These are phyloP conservation scores for Pseudachorutes palmiensis DNA, from an alignment of 1,140 invertebrate genomes.

Conservation along the genomic window DNA sequence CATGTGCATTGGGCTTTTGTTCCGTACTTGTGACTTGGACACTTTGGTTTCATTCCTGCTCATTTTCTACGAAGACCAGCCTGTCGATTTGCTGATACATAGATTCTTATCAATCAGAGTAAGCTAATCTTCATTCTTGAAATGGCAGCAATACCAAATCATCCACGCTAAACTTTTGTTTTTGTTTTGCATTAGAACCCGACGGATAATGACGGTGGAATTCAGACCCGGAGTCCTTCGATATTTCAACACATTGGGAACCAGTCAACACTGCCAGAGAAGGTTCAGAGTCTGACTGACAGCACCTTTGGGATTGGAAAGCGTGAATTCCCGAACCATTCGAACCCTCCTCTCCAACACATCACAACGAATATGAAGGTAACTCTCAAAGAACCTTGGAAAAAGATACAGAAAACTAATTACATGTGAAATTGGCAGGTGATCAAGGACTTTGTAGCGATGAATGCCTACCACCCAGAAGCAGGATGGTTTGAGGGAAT, in stretches of 20 bases:
- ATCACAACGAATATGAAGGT: slow-evolving; percentile 32
- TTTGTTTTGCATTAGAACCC: slow-evolving; percentile 9
- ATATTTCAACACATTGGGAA: slow-evolving; percentile 36
- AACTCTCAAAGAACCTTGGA: not conserved
- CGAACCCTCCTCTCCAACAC: slow-evolving; percentile 20
- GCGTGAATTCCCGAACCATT: slow-evolving; percentile 29
- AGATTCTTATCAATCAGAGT: too few species aligned
- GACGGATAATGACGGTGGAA: slow-evolving; percentile 23
- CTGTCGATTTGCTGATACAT: slow-evolving; percentile 33
- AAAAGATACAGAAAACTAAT: slow-evolving; percentile 10
- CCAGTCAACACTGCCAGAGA: slow-evolving; percentile 33
- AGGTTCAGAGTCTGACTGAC: slow-evolving; percentile 33
- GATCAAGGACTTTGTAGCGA: slow-evolving; percentile 30
- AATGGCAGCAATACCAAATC: too few species aligned
- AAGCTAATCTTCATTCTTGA: too few species aligned
- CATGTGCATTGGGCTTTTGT: slow-evolving; percentile 33
- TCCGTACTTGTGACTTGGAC: slow-evolving; percentile 23
- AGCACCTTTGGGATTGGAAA: slow-evolving; percentile 30
- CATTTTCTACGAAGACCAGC: slow-evolving; percentile 35
- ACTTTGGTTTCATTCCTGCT: slow-evolving; percentile 26
- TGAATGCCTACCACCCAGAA: slow-evolving; percentile 28
- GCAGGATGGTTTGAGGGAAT: slow-evolving; percentile 36
- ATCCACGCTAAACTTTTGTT: too few species aligned
- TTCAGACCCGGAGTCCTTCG: slow-evolving; percentile 27
- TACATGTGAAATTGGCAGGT: slow-evolving; percentile 17